These are phyloP conservation scores for Patiria pectinifera DNA, from an alignment of 53 echinoderm and acorn worm species.

Conservation along the genomic window DNA sequence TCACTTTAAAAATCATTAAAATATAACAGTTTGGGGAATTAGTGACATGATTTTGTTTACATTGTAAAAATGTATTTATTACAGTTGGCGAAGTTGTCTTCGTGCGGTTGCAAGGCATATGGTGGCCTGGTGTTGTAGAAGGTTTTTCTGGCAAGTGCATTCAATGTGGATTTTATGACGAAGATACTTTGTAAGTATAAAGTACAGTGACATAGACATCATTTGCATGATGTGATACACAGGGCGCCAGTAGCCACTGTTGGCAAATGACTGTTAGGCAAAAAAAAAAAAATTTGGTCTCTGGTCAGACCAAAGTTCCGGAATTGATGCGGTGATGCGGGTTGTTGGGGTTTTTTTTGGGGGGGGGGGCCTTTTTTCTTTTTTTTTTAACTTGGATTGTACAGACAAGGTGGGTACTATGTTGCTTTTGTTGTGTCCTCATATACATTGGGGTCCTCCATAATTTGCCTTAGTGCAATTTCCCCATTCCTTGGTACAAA, in stretches of 20 bases:
- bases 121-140: slow-evolving; percentile 2
- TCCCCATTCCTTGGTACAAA: no score
- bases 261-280: background rate
- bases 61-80: background rate
- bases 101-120: background rate
- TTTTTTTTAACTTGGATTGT: no score
- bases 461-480: no score
- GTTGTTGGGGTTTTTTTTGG: no score
- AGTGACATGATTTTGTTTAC: background rate
- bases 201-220: background rate
- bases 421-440: no score
- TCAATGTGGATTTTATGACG: background rate
- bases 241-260: background rate
- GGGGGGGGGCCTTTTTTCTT: no score
- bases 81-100: background rate
- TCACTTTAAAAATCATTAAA: background rate
- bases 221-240: background rate
- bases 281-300: no score
- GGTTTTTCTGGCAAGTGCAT: background rate
- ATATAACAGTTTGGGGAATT: background rate
- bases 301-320: no score
- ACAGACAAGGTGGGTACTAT: no score
- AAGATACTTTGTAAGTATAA: slow-evolving; percentile 13
- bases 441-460: no score
- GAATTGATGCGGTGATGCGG: no score